Evolutionary conservation across 1,140 invertebrate genomes (phyloP).

Genomic region (Kradibia gibbosae): DNA sequence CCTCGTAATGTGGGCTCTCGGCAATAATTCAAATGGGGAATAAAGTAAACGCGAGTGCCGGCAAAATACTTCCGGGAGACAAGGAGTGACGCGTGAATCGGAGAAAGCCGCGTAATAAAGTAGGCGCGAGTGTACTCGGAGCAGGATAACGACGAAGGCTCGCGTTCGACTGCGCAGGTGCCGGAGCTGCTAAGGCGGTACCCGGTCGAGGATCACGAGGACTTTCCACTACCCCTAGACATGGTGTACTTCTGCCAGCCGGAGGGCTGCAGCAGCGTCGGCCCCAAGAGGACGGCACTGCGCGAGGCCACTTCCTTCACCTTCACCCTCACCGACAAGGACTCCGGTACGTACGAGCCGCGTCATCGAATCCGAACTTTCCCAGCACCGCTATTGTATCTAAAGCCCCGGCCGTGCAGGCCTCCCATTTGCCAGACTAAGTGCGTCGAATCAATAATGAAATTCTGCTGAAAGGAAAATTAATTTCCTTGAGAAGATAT

Average conservation of each 20-base stretch:
- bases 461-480: neutral
- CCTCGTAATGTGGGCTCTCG: neutral
- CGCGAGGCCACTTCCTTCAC: slow-evolving; percentile 97
- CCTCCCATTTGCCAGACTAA: neutral
- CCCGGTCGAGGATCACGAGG: slow-evolving; percentile 96
- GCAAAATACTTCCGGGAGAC: no score
- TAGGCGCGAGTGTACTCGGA: no score
- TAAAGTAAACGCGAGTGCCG: neutral
- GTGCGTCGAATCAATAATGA: neutral
- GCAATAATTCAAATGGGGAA: neutral
- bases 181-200: slow-evolving; percentile 96
- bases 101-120: no score
- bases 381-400: neutral
- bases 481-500: neutral
- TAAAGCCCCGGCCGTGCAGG: neutral
- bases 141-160: no score
- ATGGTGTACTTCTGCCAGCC: slow-evolving; percentile 99
- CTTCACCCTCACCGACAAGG: slow-evolving; percentile 99
- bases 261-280: slow-evolving; percentile 95
- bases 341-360: slow-evolving; percentile 81
- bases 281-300: slow-evolving; percentile 86
- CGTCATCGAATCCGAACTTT: neutral
- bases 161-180: slow-evolving; percentile 72
- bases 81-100: no score
- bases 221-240: slow-evolving; percentile 96